phyloP scores from a whole-genome alignment of 2,797 vertebrate species.

The Mus minutoides region DNA sequence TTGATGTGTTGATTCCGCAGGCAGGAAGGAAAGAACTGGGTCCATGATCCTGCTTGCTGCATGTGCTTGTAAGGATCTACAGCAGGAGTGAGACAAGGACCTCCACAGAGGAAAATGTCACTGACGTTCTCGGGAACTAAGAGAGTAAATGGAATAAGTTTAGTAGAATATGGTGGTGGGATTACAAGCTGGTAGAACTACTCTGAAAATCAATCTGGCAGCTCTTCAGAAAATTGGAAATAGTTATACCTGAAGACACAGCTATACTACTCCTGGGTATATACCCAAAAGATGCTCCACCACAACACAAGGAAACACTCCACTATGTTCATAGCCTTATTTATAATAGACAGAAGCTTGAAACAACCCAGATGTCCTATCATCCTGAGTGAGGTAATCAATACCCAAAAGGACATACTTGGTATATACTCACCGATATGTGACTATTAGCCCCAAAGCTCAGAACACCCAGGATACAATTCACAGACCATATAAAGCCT shows the following conservation, averaged over 20 bases:
- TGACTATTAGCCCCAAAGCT: neutral
- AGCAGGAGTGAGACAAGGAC: neutral
- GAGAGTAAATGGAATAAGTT: neutral
- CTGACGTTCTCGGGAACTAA: neutral
- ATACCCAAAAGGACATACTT: neutral
- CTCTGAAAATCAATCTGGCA: neutral
- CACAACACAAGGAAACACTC: too few relatives aligned
- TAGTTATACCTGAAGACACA: neutral
- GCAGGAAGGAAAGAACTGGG: neutral
- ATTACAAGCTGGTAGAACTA: neutral
- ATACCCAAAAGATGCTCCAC: neutral
- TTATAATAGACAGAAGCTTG: neutral
- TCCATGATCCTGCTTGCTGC: neutral
- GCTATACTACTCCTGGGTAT: neutral
- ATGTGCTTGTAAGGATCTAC: neutral
- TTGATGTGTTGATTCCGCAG: neutral
- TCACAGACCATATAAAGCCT: neutral
- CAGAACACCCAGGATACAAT: neutral
- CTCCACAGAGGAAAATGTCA: neutral
- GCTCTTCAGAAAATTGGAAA: neutral
- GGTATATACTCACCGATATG: neutral
- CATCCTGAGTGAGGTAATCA: neutral
- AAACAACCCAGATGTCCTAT: neutral
- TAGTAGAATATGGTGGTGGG: neutral
- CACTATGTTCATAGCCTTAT: too few relatives aligned